Evolutionary conservation across 2,888 invertebrate genomes (phyloP), one percentile per base, ranked within the genome.

Genomic region (Shargacucullia verbasci): DNA sequence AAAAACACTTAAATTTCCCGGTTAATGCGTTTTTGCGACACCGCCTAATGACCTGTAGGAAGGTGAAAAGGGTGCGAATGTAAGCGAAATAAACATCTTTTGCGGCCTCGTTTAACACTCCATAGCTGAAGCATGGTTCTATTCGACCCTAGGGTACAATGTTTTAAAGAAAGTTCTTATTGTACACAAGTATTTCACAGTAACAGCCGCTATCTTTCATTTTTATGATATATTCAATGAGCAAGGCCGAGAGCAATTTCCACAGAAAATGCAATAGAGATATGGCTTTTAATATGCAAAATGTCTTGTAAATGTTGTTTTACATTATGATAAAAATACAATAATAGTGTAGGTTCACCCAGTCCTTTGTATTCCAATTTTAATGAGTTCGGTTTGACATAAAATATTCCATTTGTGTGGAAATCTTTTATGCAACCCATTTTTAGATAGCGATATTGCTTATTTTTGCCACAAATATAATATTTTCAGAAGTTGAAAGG

Each of bases 1-100:
- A 85, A 87, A 87, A 89, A 87, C 87, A 84, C 86, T 86, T 86
- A 84, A 85, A 86, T 84, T 85, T 79, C 74, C 76, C 74, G 78
- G 74, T 71, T 85, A 86, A 86, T 87, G 85, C 81, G 83, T 86
- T 86, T 85, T 85, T 81, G 84, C 78, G 83, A 83, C 84, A 83
- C 72, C 74, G 66, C 77, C 69, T 85, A 85, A 85, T 79, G 86
- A 84, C 79, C 77, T 64, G 64, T 52, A 50, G 70, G 67, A 61
- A 75, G 80, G 79, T 75, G 73, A 78, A 78, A 70, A 74, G 79
- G 83, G 82, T 78, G 71, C 46, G 55, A 63, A 69, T 57, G 73
- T 70, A 70, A 71, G 73, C 75, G 78, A 80, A n/a, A 80, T 82
- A 83, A 85, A 84, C 83, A 81, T 82, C 76, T 83, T 80, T 81